These are phyloP conservation scores for Pandemis cinnamomeana DNA, from an alignment of 2,888 invertebrate species.

Conservation along the genomic window DNA sequence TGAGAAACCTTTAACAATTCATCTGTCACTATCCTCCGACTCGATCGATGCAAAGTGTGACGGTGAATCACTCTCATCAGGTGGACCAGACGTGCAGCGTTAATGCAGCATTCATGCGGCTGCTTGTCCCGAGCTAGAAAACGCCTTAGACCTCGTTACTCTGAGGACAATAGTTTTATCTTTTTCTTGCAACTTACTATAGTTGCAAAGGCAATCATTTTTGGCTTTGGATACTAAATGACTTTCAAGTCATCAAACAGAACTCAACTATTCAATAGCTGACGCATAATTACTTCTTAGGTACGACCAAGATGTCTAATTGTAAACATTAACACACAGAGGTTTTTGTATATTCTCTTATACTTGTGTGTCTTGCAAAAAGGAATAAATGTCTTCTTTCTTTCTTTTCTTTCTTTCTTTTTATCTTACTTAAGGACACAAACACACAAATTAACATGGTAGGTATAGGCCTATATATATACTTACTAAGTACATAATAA, in stretches of 20 bases:
- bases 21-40: constrained; percentile 67
- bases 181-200: not conserved
- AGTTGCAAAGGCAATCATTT: not conserved
- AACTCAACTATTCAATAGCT: not conserved
- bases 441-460: too few species aligned
- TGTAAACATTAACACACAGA: too few species aligned
- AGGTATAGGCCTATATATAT: too few species aligned
- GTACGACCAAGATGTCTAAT: too few species aligned
- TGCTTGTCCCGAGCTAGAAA: not conserved
- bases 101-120: not conserved
- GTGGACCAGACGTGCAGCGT: constrained; percentile 10
- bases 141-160: not conserved
- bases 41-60: constrained; percentile 37
- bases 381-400: too few species aligned
- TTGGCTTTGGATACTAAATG: not conserved
- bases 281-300: too few species aligned
- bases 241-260: not conserved
- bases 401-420: too few species aligned
- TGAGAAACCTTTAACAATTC: constrained; percentile 74
- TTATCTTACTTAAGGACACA: too few species aligned
- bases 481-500: too few species aligned
- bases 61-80: constrained; percentile 18
- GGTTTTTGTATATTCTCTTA: too few species aligned
- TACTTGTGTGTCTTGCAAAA: too few species aligned
- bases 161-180: not conserved